These are phyloP conservation scores for Acanthaster planci DNA, from an alignment of 35 echinoderm and acorn worm species.

Conservation along the genomic window DNA sequence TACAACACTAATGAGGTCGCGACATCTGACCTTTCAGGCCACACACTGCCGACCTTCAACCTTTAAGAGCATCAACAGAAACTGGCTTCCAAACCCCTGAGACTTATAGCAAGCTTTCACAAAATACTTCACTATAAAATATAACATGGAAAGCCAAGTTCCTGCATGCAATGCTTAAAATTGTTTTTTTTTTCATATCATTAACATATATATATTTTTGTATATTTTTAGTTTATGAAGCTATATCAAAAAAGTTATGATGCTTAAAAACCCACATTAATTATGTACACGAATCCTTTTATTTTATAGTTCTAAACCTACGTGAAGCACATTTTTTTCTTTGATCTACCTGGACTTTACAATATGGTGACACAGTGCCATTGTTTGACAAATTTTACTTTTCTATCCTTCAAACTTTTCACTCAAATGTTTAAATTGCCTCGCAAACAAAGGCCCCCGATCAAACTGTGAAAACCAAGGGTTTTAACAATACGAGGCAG, in stretches of 20 bases:
- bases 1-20: not conserved
- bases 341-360: not conserved
- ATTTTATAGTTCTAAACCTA: not conserved
- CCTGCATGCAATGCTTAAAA: conserved; percentile 6
- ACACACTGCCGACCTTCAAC: not conserved
- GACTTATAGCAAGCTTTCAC: conserved; percentile 24
- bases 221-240: not conserved
- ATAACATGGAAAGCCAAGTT: conserved; percentile 6
- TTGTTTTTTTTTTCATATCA: too few species aligned
- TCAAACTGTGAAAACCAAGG: not conserved
- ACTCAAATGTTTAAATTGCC: not conserved
- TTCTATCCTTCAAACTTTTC: not conserved
- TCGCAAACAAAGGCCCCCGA: not conserved
- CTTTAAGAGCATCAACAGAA: conserved; percentile 5
- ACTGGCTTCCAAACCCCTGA: conserved; percentile 23
- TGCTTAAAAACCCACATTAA: not conserved
- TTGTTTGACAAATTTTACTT: not conserved
- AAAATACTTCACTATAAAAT: conserved; percentile 22
- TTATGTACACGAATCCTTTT: not conserved
- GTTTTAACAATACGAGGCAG: not conserved
- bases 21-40: too few species aligned
- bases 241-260: conserved; percentile 24
- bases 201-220: too few species aligned
- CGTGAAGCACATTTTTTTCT: not conserved
- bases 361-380: not conserved